Evolutionary conservation across 2,113 vertebrate genomes (phyloP).

Genomic region (Pseudolaguvia tuberculata): DNA sequence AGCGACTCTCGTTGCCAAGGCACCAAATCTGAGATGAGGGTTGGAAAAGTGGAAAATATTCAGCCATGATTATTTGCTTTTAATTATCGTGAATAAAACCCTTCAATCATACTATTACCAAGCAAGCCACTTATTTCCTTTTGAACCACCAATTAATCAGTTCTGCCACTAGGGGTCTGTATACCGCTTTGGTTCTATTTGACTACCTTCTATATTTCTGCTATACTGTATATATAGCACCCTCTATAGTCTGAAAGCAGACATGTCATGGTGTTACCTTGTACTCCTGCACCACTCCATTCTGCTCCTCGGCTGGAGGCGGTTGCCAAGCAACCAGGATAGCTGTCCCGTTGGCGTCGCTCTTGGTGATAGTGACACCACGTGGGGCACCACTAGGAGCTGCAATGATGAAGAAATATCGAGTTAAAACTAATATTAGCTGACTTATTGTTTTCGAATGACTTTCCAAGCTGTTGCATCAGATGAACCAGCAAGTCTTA

Average conservation of each 20-base stretch:
- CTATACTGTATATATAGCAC: background rate
- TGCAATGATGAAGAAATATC: conserved; percentile 48
- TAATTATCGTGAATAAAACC: background rate
- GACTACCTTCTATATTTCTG: conserved; percentile 2
- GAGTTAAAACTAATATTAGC: background rate
- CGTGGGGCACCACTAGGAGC: conserved; percentile 92
- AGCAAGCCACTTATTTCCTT: background rate
- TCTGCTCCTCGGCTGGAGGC: conserved; percentile 88
- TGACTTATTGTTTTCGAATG: background rate
- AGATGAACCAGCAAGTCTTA: conserved; percentile 2
- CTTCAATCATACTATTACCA: background rate
- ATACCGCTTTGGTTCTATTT: conserved; percentile 52
- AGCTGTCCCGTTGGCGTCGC: conserved; percentile 87
- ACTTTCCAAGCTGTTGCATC: conserved; percentile 29
- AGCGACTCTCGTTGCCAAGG: conserved; percentile 90
- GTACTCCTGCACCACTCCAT: conserved; percentile 94
- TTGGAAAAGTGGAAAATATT: background rate
- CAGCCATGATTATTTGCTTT: background rate
- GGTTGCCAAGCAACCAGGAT: conserved; percentile 94
- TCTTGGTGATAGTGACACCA: conserved; percentile 86
- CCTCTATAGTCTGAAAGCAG: background rate
- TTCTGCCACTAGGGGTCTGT: conserved; percentile 83
- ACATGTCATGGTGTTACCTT: conserved; percentile 75
- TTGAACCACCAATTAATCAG: background rate
- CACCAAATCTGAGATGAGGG: conserved; percentile 82